phyloP scores from a whole-genome alignment of 2,888 invertebrate species.

The Eristalis arbustorum region DNA sequence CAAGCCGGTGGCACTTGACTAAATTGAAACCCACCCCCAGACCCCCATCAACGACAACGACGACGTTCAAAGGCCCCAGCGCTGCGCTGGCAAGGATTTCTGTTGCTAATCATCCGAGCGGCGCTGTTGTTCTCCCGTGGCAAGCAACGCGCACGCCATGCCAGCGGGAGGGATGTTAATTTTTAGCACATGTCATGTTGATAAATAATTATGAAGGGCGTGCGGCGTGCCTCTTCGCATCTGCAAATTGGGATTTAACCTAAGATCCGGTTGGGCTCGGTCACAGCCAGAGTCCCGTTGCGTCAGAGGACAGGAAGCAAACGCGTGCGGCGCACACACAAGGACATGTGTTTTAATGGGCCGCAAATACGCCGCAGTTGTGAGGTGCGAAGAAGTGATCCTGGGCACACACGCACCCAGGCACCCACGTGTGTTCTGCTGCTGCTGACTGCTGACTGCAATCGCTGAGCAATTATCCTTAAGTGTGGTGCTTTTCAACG shows the following conservation, averaged over 20 bases:
- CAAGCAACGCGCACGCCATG: not conserved
- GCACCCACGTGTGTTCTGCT: no score
- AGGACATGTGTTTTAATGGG: slow-evolving; percentile 66
- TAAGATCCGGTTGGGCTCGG: slow-evolving; percentile 6
- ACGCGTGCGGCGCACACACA: slow-evolving; percentile 18
- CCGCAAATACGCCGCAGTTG: slow-evolving; percentile 68
- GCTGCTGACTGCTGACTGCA: no score
- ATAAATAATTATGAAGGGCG: slow-evolving; percentile 66
- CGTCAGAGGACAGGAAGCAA: not conserved
- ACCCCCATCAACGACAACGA: not conserved
- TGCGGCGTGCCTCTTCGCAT: slow-evolving; percentile 1
- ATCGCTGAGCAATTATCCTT: slow-evolving; percentile 54
- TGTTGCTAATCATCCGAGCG: slow-evolving; percentile 58
- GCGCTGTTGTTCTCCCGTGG: slow-evolving; percentile 12
- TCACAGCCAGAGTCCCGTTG: no score
- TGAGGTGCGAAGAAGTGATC: slow-evolving; percentile 52
- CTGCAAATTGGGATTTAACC: slow-evolving; percentile 64
- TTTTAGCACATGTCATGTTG: slow-evolving; percentile 70
- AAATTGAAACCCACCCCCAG: slow-evolving; percentile 55
- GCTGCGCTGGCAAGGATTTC: not conserved
- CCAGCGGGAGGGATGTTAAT: slow-evolving; percentile 60
- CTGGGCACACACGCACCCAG: slow-evolving; percentile 28
- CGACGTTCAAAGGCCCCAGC: not conserved
- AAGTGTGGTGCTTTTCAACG: slow-evolving; percentile 49
- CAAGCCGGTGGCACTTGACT: slow-evolving; percentile 51